Evolutionary conservation across 2,113 vertebrate species (phyloP), one percentile per base, ranked within the genome.

Genomic region (Clinocottus analis): DNA sequence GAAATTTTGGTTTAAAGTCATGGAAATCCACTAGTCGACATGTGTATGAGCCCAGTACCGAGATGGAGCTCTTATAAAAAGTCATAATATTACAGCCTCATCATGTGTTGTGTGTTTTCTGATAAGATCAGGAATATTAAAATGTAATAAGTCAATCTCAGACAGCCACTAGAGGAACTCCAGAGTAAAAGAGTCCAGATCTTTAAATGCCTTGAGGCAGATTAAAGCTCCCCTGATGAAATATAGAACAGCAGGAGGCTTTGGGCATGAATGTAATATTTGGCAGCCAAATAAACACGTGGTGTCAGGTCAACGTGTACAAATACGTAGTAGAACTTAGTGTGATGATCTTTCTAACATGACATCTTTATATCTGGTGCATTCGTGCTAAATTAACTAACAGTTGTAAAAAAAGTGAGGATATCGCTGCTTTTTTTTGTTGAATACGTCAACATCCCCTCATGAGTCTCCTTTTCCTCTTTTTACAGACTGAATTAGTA

Each of bases 71-170:
- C 2, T 31, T 31, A 31, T 31, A 31, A 31, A 31, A 31, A 39
- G 60, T 77, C 41, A 4, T 0, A 91, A 87, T 79, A 87, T 89
- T 45, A 23, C 47, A 68, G 60, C 64, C 8, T 70, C 47, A 68
- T 56, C 64, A 8, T 70, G 74, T 43, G 77, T 37, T 58, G 70
- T 12, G 75, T 75, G 83, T 39, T n/a, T n/a, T 79, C 73, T 66
- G 79, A 70, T 79, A 51, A 65, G 58, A 75, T 83, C 77, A 6
- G 17, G 45, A 4, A 1, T 5, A 58, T 5, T 53, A 4, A 51
- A 51, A 72, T 63, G 72, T 69, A 67, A 65, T 79, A 79, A 74
- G 72, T 80, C 75, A 70, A 68, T 71, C 45, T 75, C 37, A 5
- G 7, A 55, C 64, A 27, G 29, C 73, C 3, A 31, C 33, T 21